These are phyloP conservation scores for Actenoides hombroni DNA, from an alignment of 2,113 vertebrate genomes.

Conservation along the genomic window DNA sequence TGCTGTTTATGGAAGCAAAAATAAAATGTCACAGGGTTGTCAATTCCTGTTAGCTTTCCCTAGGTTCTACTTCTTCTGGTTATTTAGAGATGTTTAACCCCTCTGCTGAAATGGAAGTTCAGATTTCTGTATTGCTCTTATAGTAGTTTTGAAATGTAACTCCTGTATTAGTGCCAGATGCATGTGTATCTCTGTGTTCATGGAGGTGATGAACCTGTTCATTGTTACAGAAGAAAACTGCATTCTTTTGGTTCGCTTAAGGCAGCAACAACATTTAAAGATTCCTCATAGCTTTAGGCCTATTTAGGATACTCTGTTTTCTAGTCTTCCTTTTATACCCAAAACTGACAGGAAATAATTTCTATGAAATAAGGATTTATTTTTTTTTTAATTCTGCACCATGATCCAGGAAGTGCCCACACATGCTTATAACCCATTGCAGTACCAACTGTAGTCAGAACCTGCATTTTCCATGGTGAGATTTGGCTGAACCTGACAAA, in stretches of 20 bases:
- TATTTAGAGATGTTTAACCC: slow-evolving; percentile 1
- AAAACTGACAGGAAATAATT: background rate
- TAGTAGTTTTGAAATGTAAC: background rate
- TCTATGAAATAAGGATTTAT: background rate
- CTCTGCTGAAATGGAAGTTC: background rate
- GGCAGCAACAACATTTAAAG: background rate
- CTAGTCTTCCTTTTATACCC: background rate
- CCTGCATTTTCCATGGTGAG: background rate
- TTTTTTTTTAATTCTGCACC: background rate
- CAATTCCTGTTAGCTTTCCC: background rate
- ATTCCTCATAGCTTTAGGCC: background rate
- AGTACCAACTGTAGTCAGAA: background rate
- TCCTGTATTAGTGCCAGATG: background rate
- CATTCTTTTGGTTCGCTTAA: background rate
- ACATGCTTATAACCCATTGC: background rate
- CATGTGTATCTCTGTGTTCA: background rate
- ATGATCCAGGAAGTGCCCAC: background rate
- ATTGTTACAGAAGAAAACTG: background rate
- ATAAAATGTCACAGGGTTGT: background rate
- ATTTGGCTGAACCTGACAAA: background rate
- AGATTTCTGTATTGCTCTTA: background rate
- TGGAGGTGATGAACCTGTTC: background rate
- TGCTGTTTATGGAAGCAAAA: slow-evolving; percentile 11
- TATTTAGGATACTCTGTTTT: background rate
- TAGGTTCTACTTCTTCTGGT: background rate